These are phyloP conservation scores for Prosapia bicincta DNA, from an alignment of 2,888 invertebrate species.

Conservation along the genomic window DNA sequence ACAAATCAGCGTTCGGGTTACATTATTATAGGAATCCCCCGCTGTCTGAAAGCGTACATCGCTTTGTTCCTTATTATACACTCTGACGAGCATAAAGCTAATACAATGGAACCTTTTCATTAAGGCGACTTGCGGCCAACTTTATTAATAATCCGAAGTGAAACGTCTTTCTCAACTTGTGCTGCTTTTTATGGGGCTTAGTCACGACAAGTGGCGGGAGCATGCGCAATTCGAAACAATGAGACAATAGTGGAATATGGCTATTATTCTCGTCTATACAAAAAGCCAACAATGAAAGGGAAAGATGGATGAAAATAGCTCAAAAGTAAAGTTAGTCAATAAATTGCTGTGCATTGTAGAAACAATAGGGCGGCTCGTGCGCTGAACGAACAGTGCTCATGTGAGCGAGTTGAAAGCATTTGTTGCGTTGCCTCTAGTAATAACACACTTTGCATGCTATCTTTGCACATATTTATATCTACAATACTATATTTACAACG, in stretches of 20 bases:
- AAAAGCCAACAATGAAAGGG: conserved; percentile 6
- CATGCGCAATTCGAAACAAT: conserved; percentile 29
- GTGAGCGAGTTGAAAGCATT: not conserved
- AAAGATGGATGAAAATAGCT: conserved; percentile 7
- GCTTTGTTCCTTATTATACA: conserved; percentile 27
- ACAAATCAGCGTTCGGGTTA: not conserved
- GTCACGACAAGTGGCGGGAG: not conserved
- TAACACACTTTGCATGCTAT: not conserved
- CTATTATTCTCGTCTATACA: conserved; percentile 29
- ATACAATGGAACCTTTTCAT: conserved; percentile 38
- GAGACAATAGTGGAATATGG: conserved; percentile 35
- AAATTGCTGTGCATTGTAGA: not conserved
- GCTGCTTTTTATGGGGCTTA: not conserved
- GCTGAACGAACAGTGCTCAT: not conserved
- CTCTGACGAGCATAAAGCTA: conserved; percentile 31
- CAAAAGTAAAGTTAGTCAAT: conserved; percentile 2
- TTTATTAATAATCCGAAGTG: conserved; percentile 26
- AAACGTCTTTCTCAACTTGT: not conserved
- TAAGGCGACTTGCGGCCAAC: conserved; percentile 30
- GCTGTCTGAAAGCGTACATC: not conserved
- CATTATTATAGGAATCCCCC: not conserved
- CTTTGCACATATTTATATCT: not conserved
- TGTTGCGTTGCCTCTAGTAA: not conserved
- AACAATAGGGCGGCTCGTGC: not conserved
- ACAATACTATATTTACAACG: too few species aligned